Evolutionary conservation across 2,888 invertebrate species (phyloP), one percentile per base, ranked within the genome.

Genomic region (Drosophila atripex): DNA sequence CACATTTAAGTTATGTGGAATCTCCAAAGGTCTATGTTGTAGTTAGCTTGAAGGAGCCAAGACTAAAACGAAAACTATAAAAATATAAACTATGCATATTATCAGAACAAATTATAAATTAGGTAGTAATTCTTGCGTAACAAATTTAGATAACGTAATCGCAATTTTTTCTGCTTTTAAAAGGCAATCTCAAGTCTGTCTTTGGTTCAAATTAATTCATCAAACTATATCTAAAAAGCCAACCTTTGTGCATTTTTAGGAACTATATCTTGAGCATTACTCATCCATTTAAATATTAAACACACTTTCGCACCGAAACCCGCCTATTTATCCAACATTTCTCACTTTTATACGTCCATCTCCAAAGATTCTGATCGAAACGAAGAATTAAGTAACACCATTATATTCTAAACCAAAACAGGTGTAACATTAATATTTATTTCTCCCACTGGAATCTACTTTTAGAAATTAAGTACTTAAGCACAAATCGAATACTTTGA

Each of bases 381-480:
- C 18, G 2, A 18, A n/a, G 21, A 18, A 43, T 21, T 16, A 32
- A 61, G 43, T 35, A 43, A 50, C 60, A 32, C 16, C 28, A 50
- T 61, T 41, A 51, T 32, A 61, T 35, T 64, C 35, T 64, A 43
- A 28, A 35, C 63, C 50, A 63, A 63, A 63, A 63, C 47, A 59
- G 47, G 59, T 57, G 43, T 35, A 25, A 30, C 30, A 61, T 51
- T 38, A 45, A 43, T 45, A 64, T 64, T 64, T 53, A 64, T 64
- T 64, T 53, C 16, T 30, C 43, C 9, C 54, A 23, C 63, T 52
- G 12, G 21, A 30, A 46, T 25, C 28, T 18, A 52, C 39, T 16
- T 47, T 65, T 53, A 64, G 64, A n/a, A 64, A 28, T 64, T 64
- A 63, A 63, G 51, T 63, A 63, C 43, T 63, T 63, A 64, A 64